Evolutionary conservation across 2,888 invertebrate genomes (phyloP).

Genomic region (Thysanoteuthis rhombus): DNA sequence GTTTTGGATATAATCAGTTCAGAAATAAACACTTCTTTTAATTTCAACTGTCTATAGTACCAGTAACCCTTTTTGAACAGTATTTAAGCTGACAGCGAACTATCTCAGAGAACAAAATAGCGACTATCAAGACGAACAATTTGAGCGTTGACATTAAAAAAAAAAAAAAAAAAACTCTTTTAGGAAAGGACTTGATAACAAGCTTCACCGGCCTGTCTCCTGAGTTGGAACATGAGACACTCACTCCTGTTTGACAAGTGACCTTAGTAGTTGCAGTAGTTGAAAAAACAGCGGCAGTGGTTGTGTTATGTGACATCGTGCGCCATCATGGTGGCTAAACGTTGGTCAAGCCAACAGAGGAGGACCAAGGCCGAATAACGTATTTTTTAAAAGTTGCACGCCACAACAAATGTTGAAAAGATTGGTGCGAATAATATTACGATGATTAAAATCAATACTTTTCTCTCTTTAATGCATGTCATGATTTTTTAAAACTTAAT

Average conservation of each 20-base stretch:
- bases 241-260: neutral
- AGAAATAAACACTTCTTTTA: too few species aligned
- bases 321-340: neutral
- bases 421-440: neutral
- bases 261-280: neutral
- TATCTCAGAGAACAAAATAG: too few species aligned
- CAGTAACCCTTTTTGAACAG: too few species aligned
- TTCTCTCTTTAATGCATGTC: too few species aligned
- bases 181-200: neutral
- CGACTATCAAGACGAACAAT: neutral
- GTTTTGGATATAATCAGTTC: too few species aligned
- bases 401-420: neutral
- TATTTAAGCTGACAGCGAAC: too few species aligned
- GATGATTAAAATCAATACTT: too few species aligned
- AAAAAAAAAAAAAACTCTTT: too few species aligned
- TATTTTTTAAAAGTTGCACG: neutral
- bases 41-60: too few species aligned
- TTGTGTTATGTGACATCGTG: neutral
- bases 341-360: neutral
- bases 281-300: neutral
- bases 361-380: neutral
- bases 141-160: too few species aligned
- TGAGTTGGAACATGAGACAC: neutral
- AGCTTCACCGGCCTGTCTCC: neutral
- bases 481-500: too few species aligned